Evolutionary conservation across 2,113 vertebrate species (phyloP).

Genomic region (Zosterops lateralis): DNA sequence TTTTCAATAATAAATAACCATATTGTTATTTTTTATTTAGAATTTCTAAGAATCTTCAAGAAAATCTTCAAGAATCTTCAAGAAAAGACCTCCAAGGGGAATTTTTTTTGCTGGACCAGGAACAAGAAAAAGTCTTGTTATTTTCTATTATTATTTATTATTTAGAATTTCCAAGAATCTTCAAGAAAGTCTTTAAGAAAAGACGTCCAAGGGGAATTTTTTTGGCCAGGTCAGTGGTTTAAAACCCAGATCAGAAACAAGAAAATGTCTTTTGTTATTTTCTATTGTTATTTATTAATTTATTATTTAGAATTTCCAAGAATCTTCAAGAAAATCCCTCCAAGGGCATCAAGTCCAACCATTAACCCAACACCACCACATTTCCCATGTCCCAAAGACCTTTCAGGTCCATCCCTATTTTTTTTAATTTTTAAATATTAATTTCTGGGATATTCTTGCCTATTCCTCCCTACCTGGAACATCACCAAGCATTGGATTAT

Average conservation of each 20-base stretch:
- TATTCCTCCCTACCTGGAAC: not conserved
- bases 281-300: no score
- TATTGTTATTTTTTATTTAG: no score
- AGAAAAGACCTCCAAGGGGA: not conserved
- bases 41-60: fast-evolving
- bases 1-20: no score
- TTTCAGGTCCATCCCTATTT: not conserved
- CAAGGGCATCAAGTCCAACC: fast-evolving
- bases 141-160: no score
- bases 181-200: not conserved
- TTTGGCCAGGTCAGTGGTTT: no score
- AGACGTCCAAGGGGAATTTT: not conserved
- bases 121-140: no score
- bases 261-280: no score
- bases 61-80: no score
- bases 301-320: not conserved
- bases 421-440: not conserved
- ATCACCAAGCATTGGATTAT: not conserved
- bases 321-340: not conserved
- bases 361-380: not conserved
- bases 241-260: no score
- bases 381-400: not conserved
- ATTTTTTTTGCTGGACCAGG: no score
- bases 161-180: fast-evolving
- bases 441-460: not conserved